Percentiles rank a stretch among this genome's conserved stretches.
These are phyloP conservation scores for Scaptodrosophila lebanonensis DNA, from an alignment of 1,140 invertebrate species.

Conservation along the genomic window DNA sequence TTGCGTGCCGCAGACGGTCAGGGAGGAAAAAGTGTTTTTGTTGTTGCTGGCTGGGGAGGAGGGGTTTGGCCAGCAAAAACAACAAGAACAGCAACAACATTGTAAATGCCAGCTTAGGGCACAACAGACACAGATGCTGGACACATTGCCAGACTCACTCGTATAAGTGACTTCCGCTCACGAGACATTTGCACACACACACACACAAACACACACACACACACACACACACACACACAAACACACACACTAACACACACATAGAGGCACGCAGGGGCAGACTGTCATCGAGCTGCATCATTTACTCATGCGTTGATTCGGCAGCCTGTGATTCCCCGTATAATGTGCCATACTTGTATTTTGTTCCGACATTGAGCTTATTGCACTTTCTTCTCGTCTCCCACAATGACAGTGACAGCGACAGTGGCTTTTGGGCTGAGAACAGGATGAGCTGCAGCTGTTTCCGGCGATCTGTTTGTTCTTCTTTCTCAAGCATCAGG, in stretches of 20 bases:
- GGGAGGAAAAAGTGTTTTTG: too few species aligned
- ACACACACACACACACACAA: background rate
- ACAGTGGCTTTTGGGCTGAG: slow-evolving; percentile 38
- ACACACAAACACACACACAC: background rate
- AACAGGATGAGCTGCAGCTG: slow-evolving; percentile 27
- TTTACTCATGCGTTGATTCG: slow-evolving; percentile 27
- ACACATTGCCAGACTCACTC: slow-evolving; percentile 22
- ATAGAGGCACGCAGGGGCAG: background rate
- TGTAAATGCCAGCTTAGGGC: slow-evolving; percentile 62
- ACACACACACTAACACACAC: background rate
- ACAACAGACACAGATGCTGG: slow-evolving; percentile 19
- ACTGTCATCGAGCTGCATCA: slow-evolving; percentile 51
- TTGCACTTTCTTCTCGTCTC: slow-evolving; percentile 25
- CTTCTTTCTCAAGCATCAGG: background rate
- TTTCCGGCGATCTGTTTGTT: slow-evolving; percentile 48
- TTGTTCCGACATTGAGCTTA: slow-evolving; percentile 34
- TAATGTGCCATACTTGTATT: slow-evolving; percentile 3
- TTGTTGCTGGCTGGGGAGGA: slow-evolving; percentile 1
- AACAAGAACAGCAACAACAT: too few species aligned
- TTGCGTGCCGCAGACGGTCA: slow-evolving; percentile 63
- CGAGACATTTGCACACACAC: slow-evolving; percentile 9
- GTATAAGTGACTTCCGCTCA: slow-evolving; percentile 56
- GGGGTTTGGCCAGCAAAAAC: slow-evolving; percentile 45
- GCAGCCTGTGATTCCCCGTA: slow-evolving; percentile 33
- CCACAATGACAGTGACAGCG: too few species aligned